These are phyloP conservation scores for Leptatherina wallacei DNA, from an alignment of 2,797 vertebrate species.

Conservation along the genomic window DNA sequence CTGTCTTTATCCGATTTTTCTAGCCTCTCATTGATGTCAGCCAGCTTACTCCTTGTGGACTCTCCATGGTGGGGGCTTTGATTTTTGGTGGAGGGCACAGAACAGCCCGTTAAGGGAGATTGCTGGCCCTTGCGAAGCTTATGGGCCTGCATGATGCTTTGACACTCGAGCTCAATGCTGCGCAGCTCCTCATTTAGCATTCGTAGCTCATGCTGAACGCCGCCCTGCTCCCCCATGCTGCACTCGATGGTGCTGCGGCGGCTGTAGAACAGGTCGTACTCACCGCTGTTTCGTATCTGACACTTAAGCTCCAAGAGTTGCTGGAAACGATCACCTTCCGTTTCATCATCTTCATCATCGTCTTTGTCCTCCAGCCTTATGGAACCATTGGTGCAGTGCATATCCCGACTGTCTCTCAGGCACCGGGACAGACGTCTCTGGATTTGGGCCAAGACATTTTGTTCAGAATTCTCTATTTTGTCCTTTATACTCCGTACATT, in stretches of 20 bases:
- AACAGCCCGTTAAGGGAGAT: conserved; percentile 73
- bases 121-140: conserved; percentile 86
- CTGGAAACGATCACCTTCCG: conserved; percentile 90
- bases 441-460: conserved; percentile 87
- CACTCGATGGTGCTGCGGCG: conserved; percentile 92
- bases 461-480: conserved; percentile 87
- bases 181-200: conserved; percentile 95
- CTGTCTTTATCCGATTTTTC: conserved; percentile 98
- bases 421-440: conserved; percentile 81
- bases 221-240: conserved; percentile 85
- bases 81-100: conserved; percentile 75
- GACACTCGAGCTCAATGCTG: conserved; percentile 95
- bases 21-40: conserved; percentile 88
- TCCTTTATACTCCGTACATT: conserved; percentile 85
- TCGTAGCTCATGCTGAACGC: conserved; percentile 91
- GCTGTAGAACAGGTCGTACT: conserved; percentile 94
- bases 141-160: conserved; percentile 97
- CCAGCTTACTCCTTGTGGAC: conserved; percentile 81
- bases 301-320: conserved; percentile 96
- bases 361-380: conserved; percentile 75
- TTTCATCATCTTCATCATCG: conserved; percentile 80
- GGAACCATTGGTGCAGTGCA: conserved; percentile 68
- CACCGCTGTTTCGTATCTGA: conserved; percentile 92
- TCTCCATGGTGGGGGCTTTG: conserved; percentile 82
- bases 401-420: conserved; percentile 83